Percentiles rank a stretch among this genome's conserved stretches.
phyloP scores from a whole-genome alignment of 1,140 invertebrate species.

The Penaeus indicus region DNA sequence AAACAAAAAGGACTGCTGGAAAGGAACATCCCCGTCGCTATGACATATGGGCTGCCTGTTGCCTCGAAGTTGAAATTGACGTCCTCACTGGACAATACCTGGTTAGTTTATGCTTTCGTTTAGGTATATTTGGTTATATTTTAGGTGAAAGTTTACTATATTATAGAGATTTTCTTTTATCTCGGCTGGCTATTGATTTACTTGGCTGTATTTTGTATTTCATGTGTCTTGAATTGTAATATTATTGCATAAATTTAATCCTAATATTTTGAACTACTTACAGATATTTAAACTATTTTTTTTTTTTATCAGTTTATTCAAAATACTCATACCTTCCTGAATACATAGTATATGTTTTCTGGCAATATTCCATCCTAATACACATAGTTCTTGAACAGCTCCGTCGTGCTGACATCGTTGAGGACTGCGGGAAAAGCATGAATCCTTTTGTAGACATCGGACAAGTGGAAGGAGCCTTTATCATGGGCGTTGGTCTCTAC shows the following conservation, averaged over 20 bases:
- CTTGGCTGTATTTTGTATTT: background rate
- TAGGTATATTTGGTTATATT: background rate
- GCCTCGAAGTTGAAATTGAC: constrained; percentile 82
- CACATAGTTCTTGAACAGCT: constrained; percentile 47
- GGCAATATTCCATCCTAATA: background rate
- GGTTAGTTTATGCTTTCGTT: constrained; percentile 68
- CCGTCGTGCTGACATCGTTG: constrained; percentile 70
- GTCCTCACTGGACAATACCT: constrained; percentile 78
- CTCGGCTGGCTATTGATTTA: rapidly evolving
- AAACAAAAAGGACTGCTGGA: constrained; percentile 45
- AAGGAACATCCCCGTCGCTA: constrained; percentile 67
- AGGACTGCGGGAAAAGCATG: constrained; percentile 70
- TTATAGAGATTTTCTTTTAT: background rate
- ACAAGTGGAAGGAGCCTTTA: constrained; percentile 88
- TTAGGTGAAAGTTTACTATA: background rate
- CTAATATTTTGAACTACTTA: too few relatives aligned
- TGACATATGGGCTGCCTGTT: constrained; percentile 73
- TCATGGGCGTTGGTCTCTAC: constrained; percentile 89
- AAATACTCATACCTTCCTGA: background rate
- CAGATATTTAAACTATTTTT: too few relatives aligned
- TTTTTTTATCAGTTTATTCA: too few relatives aligned
- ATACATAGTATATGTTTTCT: background rate
- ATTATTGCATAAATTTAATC: too few relatives aligned
- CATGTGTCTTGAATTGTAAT: too few relatives aligned
- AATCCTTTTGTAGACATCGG: constrained; percentile 86